Conservation (phyloP, 2,888 invertebrate genomes). For the Elmis aenea region DNA sequence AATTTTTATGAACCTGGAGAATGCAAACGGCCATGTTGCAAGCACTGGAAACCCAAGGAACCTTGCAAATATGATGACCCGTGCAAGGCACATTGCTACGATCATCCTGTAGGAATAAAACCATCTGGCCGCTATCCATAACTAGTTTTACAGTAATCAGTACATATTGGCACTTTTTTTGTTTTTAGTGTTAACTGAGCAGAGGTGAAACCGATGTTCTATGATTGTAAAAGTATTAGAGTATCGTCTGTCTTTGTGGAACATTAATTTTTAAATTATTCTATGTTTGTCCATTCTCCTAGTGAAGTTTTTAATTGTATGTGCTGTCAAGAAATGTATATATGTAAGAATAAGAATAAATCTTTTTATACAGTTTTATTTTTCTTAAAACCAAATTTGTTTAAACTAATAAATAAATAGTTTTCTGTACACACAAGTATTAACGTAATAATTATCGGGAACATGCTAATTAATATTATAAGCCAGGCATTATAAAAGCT, state of each 20-base stretch:
- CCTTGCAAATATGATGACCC: constrained; percentile 40
- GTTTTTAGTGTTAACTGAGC: background rate
- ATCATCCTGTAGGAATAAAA: constrained; percentile 37
- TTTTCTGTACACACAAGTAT: too few relatives aligned
- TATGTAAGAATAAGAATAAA: too few relatives aligned
- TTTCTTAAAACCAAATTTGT: too few relatives aligned
- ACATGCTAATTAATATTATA: constrained; percentile 46
- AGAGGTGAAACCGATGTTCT: background rate
- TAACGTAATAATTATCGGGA: too few relatives aligned
- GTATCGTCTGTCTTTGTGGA: too few relatives aligned
- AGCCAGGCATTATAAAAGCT: constrained; percentile 88
- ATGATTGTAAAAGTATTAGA: background rate
- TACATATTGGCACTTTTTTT: background rate
- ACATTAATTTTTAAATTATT: too few relatives aligned
- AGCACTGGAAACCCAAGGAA: constrained; percentile 41
- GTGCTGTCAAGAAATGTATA: too few relatives aligned
- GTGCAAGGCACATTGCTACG: constrained; percentile 42
- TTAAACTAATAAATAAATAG: too few relatives aligned
- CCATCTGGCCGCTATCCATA: constrained; percentile 13
- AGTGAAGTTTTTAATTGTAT: too few relatives aligned
- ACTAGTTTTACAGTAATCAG: constrained; percentile 4
- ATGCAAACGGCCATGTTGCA: constrained; percentile 40
- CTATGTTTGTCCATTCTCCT: too few relatives aligned
- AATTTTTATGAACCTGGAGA: constrained; percentile 28
- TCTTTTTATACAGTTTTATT: too few relatives aligned